Percentiles rank a stretch among this genome's conserved stretches.
Conservation (phyloP, 2,888 invertebrate genomes). For the Pseudococcus longispinus region DNA sequence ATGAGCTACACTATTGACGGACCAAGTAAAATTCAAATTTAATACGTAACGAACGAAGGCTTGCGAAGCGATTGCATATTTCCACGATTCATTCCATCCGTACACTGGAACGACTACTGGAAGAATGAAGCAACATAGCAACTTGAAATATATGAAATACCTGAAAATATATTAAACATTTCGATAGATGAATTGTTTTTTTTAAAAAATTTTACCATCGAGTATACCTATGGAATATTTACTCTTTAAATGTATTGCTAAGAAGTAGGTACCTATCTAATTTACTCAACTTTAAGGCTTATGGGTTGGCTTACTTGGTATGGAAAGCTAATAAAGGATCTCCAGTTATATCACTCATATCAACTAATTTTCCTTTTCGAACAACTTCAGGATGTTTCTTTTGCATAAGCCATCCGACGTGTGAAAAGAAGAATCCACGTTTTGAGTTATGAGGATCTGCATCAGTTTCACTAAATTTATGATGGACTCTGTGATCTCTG, state of each 20-base stretch:
- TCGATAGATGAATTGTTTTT: background rate
- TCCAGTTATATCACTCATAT: conserved; percentile 78
- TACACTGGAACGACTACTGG: conserved; percentile 68
- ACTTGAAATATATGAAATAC: conserved; percentile 66
- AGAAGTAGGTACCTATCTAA: no score
- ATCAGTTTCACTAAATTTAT: conserved; percentile 76
- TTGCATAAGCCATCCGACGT: conserved; percentile 92
- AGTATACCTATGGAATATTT: background rate
- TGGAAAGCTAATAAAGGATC: conserved; percentile 83
- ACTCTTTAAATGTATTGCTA: no score
- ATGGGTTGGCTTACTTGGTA: conserved; percentile 68
- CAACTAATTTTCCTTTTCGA: conserved; percentile 77
- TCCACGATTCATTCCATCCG: conserved; percentile 67
- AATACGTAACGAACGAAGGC: conserved; percentile 75
- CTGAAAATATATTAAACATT: conserved; percentile 61
- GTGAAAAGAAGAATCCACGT: conserved; percentile 89
- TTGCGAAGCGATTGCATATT: conserved; percentile 65
- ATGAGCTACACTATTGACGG: conserved; percentile 88
- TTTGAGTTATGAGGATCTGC: conserved; percentile 84
- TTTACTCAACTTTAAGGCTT: no score
- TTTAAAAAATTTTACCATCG: background rate
- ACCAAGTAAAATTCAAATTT: conserved; percentile 85
- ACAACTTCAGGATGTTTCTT: conserved; percentile 87
- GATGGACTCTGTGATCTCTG: conserved; percentile 78
- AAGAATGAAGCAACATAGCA: conserved; percentile 68